Evolutionary conservation across 2,888 invertebrate genomes (phyloP), one percentile per base, ranked within the genome.

Genomic region (Drosophila neutralis): DNA sequence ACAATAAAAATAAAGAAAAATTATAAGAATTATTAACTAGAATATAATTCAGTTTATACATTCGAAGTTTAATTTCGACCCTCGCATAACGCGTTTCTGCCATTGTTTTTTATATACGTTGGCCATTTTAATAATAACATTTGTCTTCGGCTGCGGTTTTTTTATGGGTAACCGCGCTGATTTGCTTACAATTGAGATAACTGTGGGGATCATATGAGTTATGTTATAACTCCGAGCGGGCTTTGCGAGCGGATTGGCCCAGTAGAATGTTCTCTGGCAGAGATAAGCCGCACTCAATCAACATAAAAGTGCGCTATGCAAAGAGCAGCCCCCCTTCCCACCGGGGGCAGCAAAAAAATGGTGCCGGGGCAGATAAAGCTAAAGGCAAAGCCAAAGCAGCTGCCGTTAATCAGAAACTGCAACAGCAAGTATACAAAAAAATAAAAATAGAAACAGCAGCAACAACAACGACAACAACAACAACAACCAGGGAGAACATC

Each of bases 131-230:
- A 88, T 88, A 88, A 88, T 82, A 83, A 88, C 88, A 85, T 85
- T 85, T 85, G 86, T 85, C 86, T 85, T 77, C 66, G 76, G 80
- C 63, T 81, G 79, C 67, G 79, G 79, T 69, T 81, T 72, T 72
- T 76, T 75, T 80, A 74, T 87, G 78, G 72, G 73, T 67, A 65
- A 64, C 61, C 63, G 74, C 83, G 82, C 83, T 83, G 88, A 85
- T 85, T 85, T 86, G 86, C 88, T 86, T 85, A 85, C 85, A 88
- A 85, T 88, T 88, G 85, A 88, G 86, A 86, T 88, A 88, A 80
- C 73, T 73, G 70, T 31, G 75, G 78, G 76, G 79, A 80, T 82
- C 79, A 73, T 80, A 82, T 85, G 88, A 85, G 83, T 86, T 88
- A 88, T 85, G 88, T 75, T 74, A 78, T 71, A 81, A 73, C 76